A percentile compares a stretch with the other conserved stretches of the same genome.
These are phyloP conservation scores for Coregonus clupeaformis DNA, from an alignment of 2,113 vertebrate genomes.

Conservation along the genomic window DNA sequence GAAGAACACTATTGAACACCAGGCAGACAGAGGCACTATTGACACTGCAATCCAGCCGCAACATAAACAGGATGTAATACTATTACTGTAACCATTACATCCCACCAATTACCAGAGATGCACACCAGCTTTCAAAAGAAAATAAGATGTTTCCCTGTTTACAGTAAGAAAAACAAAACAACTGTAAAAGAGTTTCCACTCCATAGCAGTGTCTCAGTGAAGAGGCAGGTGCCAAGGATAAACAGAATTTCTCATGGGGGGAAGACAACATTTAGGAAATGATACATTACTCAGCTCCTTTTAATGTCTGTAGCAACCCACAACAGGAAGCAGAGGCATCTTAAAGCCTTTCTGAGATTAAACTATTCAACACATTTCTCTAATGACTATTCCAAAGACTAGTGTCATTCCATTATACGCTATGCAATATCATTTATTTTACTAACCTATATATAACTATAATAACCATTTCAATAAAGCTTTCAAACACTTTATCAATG, in stretches of 20 bases:
- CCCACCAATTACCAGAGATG: not conserved
- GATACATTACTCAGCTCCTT: conserved; percentile 50
- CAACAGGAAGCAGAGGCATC: conserved; percentile 32
- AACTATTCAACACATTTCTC: no score
- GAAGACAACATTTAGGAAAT: not conserved
- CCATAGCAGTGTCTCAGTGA: not conserved
- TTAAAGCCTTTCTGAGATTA: no score
- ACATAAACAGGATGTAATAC: not conserved
- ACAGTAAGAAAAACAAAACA: conserved; percentile 7
- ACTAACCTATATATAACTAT: no score
- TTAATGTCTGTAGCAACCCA: conserved; percentile 39
- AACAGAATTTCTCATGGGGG: not conserved
- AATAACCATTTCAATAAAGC: no score
- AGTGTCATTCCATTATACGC: no score
- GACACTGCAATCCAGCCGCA: not conserved
- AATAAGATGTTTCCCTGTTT: conserved; percentile 6
- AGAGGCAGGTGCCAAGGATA: conserved; percentile 20
- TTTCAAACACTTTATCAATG: no score
- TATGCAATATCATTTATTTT: no score
- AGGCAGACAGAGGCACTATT: not conserved
- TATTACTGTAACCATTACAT: not conserved
- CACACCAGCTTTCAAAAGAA: not conserved
- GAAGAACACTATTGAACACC: not conserved
- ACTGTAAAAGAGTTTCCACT: not conserved
- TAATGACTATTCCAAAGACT: no score